Percentiles rank a stretch among this genome's conserved stretches.
phyloP scores from a whole-genome alignment of 1,140 invertebrate species.

The Eupeodes corollae region DNA sequence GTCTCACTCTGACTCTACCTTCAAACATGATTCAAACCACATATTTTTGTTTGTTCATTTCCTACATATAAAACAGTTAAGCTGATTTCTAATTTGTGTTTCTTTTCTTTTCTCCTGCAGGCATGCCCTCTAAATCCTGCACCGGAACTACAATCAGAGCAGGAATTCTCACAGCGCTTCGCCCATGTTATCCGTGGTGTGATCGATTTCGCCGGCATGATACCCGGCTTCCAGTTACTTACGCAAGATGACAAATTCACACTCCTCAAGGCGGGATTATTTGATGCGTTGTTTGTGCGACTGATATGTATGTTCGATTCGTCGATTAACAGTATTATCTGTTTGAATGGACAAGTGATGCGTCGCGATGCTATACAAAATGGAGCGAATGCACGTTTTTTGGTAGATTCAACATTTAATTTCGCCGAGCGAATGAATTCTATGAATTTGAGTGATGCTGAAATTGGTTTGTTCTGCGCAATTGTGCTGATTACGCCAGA shows the following conservation, averaged over 20 bases:
- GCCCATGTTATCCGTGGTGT: slow-evolving; percentile 92
- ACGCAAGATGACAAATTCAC: slow-evolving; percentile 95
- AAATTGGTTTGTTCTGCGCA: slow-evolving; percentile 89
- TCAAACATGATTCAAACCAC: not conserved
- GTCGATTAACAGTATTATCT: slow-evolving; percentile 82
- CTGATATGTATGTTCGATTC: slow-evolving; percentile 89
- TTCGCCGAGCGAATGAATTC: slow-evolving; percentile 90
- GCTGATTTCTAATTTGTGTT: not conserved
- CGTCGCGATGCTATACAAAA: slow-evolving; percentile 81
- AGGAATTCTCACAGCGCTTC: slow-evolving; percentile 87
- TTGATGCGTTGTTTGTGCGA: slow-evolving; percentile 85
- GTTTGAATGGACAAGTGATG: slow-evolving; percentile 82
- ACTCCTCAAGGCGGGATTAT: slow-evolving; percentile 88
- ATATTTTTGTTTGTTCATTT: not conserved
- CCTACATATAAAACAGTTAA: not conserved
- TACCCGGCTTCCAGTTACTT: slow-evolving; percentile 89
- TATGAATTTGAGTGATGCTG: slow-evolving; percentile 78
- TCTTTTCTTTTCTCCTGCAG: slow-evolving; percentile 52
- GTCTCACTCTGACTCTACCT: not conserved
- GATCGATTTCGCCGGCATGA: slow-evolving; percentile 93
- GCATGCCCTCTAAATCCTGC: slow-evolving; percentile 91
- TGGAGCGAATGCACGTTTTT: slow-evolving; percentile 81
- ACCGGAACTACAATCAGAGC: slow-evolving; percentile 75
- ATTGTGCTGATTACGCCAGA: slow-evolving; percentile 90
- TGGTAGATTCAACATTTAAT: slow-evolving; percentile 95